These are phyloP conservation scores for Hepsetus odoe DNA, from an alignment of 2,113 vertebrate species.

Conservation along the genomic window DNA sequence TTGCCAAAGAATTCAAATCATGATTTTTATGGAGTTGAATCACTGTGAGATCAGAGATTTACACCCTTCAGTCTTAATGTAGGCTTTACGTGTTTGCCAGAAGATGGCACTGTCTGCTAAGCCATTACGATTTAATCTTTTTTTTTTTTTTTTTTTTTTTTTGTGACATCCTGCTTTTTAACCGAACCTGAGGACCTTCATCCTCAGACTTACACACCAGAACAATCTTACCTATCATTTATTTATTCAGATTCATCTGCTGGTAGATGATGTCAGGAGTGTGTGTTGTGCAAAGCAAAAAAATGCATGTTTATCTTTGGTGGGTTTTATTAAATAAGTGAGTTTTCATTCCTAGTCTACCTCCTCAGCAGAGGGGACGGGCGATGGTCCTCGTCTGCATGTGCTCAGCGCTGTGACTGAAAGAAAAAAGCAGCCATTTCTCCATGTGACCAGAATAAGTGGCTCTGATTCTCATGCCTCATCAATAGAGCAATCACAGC, in stretches of 20 bases:
- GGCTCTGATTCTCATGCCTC: not conserved
- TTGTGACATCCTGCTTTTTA: not conserved
- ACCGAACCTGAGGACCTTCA: not conserved
- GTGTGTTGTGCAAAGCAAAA: not conserved
- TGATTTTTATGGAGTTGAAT: too few relatives aligned
- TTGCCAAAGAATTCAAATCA: too few relatives aligned
- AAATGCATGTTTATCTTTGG: not conserved
- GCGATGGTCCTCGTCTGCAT: not conserved
- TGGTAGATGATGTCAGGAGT: too few relatives aligned
- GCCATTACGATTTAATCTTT: not conserved
- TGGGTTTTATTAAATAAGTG: too few relatives aligned
- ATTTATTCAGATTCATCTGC: too few relatives aligned
- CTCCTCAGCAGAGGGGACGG: not conserved
- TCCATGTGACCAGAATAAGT: not conserved
- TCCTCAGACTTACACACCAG: not conserved
- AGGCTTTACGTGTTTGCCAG: not conserved
- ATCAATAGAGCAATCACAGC: not conserved
- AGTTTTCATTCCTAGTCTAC: not conserved
- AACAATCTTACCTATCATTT: too few relatives aligned
- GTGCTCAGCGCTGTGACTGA: not conserved
- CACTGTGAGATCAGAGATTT: too few relatives aligned
- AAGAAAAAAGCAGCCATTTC: not conserved
- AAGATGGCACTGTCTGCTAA: slow-evolving; percentile 41
- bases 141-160: not conserved
- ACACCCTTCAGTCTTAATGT: too few relatives aligned